A percentile compares a stretch with the other conserved stretches of the same genome.
phyloP scores from a whole-genome alignment of 2,113 vertebrate genomes.

The Phalacrocorax pelagicus region DNA sequence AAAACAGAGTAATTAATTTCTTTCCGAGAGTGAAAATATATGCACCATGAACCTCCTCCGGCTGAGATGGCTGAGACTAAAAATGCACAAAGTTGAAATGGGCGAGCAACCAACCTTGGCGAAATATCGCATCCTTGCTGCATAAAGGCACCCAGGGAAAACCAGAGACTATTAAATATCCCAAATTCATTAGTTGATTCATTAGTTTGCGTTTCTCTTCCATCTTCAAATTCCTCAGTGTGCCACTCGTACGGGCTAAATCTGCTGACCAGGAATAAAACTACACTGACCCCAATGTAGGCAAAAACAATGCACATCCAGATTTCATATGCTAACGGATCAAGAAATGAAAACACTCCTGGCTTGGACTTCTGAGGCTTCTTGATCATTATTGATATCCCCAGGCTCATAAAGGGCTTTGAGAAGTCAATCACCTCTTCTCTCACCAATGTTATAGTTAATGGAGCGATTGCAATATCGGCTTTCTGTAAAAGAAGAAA shows the following conservation, averaged over 20 bases:
- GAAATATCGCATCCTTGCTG: conserved; percentile 99
- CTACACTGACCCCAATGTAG: conserved; percentile 99
- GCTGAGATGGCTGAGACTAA: conserved; percentile 74
- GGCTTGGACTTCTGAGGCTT: conserved; percentile 99
- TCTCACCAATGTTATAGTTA: conserved; percentile 97
- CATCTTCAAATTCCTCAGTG: conserved; percentile 98
- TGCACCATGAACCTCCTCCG: conserved; percentile 72
- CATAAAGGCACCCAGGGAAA: conserved; percentile 99
- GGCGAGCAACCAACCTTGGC: conserved; percentile 91
- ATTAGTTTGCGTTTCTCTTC: conserved; percentile 96
- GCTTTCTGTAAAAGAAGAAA: conserved; percentile 89
- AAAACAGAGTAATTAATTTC: conserved; percentile 15
- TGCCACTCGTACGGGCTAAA: conserved; percentile 99
- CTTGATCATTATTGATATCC: conserved; percentile 99
- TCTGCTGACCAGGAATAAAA: conserved; percentile 99
- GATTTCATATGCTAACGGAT: conserved; percentile 98
- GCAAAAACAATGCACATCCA: conserved; percentile 99
- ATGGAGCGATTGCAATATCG: conserved; percentile 95
- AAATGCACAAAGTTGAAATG: conserved; percentile 84
- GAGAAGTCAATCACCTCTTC: conserved; percentile 99
- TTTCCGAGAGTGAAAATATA: conserved; percentile 76
- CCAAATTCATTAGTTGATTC: conserved; percentile 99
- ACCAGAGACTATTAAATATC: conserved; percentile 99
- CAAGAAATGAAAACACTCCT: conserved; percentile 98
- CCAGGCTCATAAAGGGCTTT: conserved; percentile 99